Percentiles rank a stretch among this genome's conserved stretches.
phyloP scores from a whole-genome alignment of 2,888 invertebrate species.

The Cephonodes hylas region DNA sequence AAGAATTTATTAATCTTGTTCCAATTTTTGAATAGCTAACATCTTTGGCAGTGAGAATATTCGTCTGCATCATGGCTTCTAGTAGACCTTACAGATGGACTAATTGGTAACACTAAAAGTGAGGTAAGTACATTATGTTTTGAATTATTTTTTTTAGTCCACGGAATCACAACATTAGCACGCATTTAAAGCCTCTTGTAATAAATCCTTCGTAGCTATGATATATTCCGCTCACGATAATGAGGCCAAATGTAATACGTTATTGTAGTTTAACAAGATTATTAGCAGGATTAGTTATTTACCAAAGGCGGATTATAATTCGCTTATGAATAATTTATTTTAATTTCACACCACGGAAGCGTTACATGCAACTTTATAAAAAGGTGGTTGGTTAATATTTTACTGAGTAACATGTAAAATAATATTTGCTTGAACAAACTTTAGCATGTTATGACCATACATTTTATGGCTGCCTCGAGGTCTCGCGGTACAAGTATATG shows the following conservation, averaged over 20 bases:
- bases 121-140: too few relatives aligned
- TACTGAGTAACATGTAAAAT: background rate
- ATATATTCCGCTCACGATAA: background rate
- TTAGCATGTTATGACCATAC: too few relatives aligned
- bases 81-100: too few relatives aligned
- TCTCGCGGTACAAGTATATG: too few relatives aligned
- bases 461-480: too few relatives aligned
- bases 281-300: background rate
- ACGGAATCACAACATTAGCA: background rate
- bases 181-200: background rate
- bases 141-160: background rate
- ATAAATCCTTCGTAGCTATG: background rate
- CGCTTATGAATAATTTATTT: constrained; percentile 17
- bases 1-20: background rate
- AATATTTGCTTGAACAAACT: background rate
- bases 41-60: too few relatives aligned
- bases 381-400: background rate
- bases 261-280: constrained; percentile 6
- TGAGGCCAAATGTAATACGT: background rate
- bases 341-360: constrained; percentile 9
- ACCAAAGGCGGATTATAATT: constrained; percentile 10
- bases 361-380: constrained; percentile 12
- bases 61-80: too few relatives aligned
- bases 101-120: too few relatives aligned
- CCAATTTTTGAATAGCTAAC: too few relatives aligned